These are phyloP conservation scores for Tribolium castaneum DNA, from an alignment of 1,140 invertebrate genomes.

Conservation along the genomic window DNA sequence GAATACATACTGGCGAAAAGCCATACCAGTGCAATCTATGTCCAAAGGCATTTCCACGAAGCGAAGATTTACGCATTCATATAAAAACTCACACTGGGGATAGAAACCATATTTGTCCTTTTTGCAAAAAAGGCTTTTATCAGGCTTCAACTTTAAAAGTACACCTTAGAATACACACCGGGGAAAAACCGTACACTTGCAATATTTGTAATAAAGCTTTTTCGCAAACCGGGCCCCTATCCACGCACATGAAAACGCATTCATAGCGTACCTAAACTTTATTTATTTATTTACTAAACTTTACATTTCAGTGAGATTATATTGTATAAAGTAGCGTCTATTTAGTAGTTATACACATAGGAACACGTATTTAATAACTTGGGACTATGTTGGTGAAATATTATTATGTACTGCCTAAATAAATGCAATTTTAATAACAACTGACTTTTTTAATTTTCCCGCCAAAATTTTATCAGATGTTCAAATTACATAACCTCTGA, in stretches of 20 bases:
- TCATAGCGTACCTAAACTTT: not conserved
- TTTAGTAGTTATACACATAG: no score
- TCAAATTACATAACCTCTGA: no score
- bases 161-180: slow-evolving; percentile 62
- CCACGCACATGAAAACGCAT: slow-evolving; percentile 60
- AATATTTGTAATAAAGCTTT: slow-evolving; percentile 60
- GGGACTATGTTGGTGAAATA: no score
- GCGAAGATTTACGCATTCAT: slow-evolving; percentile 59
- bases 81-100: slow-evolving; percentile 60
- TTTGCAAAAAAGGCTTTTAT: slow-evolving; percentile 61
- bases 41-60: slow-evolving; percentile 59
- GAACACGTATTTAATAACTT: no score
- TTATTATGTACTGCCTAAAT: no score
- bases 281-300: not conserved
- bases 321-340: not conserved
- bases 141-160: slow-evolving; percentile 60
- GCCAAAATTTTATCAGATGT: no score
- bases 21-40: slow-evolving; percentile 60
- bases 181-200: slow-evolving; percentile 61
- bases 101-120: slow-evolving; percentile 56
- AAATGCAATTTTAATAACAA: no score
- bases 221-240: slow-evolving; percentile 60
- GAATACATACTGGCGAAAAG: slow-evolving; percentile 62
- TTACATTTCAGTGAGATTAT: not conserved
- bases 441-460: no score